Evolutionary conservation across 1,140 invertebrate genomes (phyloP).

Genomic region (Pseudomyrmex sp.): DNA sequence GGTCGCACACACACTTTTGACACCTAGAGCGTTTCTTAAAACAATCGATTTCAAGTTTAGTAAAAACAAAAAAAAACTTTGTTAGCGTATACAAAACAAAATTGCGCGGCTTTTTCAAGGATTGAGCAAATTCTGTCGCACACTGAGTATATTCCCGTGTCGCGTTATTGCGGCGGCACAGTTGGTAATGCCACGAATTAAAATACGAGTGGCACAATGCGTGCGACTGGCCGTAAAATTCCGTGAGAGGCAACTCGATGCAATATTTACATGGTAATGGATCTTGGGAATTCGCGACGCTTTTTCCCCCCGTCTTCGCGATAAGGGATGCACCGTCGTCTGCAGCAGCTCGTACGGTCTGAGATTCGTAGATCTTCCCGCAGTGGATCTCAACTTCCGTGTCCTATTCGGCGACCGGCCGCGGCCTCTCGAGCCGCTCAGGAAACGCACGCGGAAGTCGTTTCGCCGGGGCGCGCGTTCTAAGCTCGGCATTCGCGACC

Average conservation of each 20-base stretch:
- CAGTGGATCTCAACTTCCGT: constrained; percentile 47
- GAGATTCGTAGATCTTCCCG: constrained; percentile 51
- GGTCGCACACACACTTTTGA: too few species aligned
- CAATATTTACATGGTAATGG: constrained; percentile 63
- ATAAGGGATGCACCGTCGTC: constrained; percentile 56
- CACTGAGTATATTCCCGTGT: neutral
- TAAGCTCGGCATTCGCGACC: constrained; percentile 35
- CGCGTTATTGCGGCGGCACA: neutral
- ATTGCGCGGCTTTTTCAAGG: too few species aligned
- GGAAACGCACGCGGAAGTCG: constrained; percentile 51
- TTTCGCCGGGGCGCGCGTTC: constrained; percentile 10
- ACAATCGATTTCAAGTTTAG: too few species aligned
- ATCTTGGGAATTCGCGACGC: constrained; percentile 53
- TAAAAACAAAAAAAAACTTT: too few species aligned
- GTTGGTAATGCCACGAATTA: constrained; percentile 32
- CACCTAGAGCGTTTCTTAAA: too few species aligned
- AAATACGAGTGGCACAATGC: constrained; percentile 34
- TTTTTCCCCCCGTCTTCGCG: constrained; percentile 22
- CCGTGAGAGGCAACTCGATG: constrained; percentile 32
- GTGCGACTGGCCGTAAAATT: constrained; percentile 23
- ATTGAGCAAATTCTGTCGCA: neutral
- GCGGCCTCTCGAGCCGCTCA: constrained; percentile 5
- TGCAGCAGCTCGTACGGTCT: constrained; percentile 41
- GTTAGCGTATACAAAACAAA: too few species aligned
- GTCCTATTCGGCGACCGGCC: too few species aligned